Evolutionary conservation across 2,113 vertebrate genomes (phyloP).

Genomic region (Lophura nycthemera): DNA sequence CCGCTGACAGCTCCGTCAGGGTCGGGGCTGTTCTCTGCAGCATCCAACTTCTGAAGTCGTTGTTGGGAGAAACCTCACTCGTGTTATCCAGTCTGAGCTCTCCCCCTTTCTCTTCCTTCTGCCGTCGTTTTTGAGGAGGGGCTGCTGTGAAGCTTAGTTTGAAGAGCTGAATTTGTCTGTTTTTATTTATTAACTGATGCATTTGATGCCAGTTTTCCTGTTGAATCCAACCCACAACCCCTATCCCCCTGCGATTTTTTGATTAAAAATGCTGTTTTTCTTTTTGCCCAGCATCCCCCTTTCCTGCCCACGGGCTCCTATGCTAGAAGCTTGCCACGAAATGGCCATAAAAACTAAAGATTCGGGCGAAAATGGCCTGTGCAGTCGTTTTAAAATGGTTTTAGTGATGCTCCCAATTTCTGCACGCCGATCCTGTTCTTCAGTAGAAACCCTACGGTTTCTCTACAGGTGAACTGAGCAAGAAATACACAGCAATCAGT

Average conservation of each 20-base stretch:
- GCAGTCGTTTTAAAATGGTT: neutral
- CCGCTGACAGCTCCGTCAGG: neutral
- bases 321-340: neutral
- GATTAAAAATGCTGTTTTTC: neutral
- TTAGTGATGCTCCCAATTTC: neutral
- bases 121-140: neutral
- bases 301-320: neutral
- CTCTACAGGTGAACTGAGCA: neutral
- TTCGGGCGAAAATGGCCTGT: neutral
- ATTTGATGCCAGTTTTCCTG: neutral
- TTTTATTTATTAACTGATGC: neutral
- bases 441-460: neutral
- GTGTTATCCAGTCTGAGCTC: neutral
- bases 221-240: neutral
- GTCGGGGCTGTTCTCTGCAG: neutral
- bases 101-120: neutral
- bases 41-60: conserved; percentile 29
- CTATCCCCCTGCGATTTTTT: neutral
- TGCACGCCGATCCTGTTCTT: neutral
- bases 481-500: neutral
- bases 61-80: neutral
- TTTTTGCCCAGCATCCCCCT: neutral
- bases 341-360: neutral
- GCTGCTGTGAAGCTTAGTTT: neutral
- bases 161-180: neutral